Percentiles rank a stretch among this genome's conserved stretches.
Conservation (phyloP, 2,888 invertebrate species). For the Aspidiotus destructor region DNA sequence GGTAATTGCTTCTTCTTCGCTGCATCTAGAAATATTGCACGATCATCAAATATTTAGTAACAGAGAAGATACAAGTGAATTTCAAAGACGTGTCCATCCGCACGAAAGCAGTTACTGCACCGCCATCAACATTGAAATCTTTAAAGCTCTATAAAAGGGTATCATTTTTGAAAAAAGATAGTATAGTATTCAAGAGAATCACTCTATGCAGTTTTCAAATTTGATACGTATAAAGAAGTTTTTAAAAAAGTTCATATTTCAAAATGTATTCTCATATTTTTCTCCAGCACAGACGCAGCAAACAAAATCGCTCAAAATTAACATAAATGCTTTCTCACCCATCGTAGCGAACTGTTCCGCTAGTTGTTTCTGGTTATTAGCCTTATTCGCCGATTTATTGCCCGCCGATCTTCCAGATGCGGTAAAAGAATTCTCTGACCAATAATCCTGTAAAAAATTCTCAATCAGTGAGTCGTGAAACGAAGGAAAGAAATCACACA, state of each 20-base stretch:
- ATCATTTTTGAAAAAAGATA: too few relatives aligned
- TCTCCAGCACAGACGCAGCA: too few relatives aligned
- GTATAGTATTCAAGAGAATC: too few relatives aligned
- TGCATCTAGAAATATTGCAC: slow-evolving; percentile 52
- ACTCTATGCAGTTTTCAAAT: too few relatives aligned
- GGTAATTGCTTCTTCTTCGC: slow-evolving; percentile 82
- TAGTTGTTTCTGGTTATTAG: neutral
- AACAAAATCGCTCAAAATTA: too few relatives aligned
- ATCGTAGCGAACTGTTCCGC: neutral
- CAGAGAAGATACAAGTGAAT: neutral
- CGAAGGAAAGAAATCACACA: neutral
- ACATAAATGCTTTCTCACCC: neutral
- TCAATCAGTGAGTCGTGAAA: neutral
- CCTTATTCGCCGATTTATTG: neutral
- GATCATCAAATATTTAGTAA: too few relatives aligned
- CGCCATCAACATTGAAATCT: too few relatives aligned
- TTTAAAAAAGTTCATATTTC: too few relatives aligned
- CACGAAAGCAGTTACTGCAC: neutral
- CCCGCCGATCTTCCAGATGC: neutral
- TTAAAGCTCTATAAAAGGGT: too few relatives aligned
- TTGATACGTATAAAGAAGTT: too few relatives aligned
- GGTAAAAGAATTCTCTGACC: neutral
- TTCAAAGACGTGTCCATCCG: neutral
- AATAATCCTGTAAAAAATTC: neutral
- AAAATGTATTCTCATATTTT: too few relatives aligned